A percentile compares a stretch with the other conserved stretches of the same genome.
phyloP scores from a whole-genome alignment of 2,888 invertebrate genomes.

The Sarcophaga carnaria region DNA sequence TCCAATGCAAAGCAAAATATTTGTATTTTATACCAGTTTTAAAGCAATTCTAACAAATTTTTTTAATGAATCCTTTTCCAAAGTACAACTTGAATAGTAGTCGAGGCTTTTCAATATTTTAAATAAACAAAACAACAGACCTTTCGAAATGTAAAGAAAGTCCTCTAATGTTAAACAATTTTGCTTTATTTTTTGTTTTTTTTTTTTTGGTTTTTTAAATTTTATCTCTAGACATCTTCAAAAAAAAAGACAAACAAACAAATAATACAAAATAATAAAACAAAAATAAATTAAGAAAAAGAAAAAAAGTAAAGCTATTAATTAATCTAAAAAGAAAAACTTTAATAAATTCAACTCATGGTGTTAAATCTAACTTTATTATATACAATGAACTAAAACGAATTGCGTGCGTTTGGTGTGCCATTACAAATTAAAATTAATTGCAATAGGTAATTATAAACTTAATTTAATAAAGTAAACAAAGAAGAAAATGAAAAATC shows the following conservation, averaged over 20 bases:
- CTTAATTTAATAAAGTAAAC: slow-evolving; percentile 27
- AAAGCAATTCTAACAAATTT: too few relatives aligned
- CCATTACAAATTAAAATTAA: slow-evolving; percentile 59
- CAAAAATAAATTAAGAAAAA: slow-evolving; percentile 20
- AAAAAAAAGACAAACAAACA: slow-evolving; percentile 42
- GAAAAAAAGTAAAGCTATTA: slow-evolving; percentile 48
- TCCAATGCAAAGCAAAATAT: slow-evolving; percentile 5
- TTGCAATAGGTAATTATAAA: slow-evolving; percentile 20
- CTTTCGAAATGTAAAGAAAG: background rate
- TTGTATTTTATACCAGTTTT: too few relatives aligned
- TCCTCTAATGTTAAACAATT: slow-evolving; percentile 46
- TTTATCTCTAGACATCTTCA: slow-evolving; percentile 44
- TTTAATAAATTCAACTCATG: slow-evolving; percentile 31
- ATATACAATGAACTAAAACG: slow-evolving; percentile 66
- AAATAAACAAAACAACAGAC: background rate
- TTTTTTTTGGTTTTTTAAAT: slow-evolving; percentile 55
- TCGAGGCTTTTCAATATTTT: slow-evolving; percentile 23
- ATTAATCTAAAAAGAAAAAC: slow-evolving; percentile 19
- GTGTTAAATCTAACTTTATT: slow-evolving; percentile 51
- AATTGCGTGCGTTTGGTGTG: slow-evolving; percentile 68
- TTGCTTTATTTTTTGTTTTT: slow-evolving; percentile 52
- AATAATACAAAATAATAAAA: slow-evolving; percentile 49
- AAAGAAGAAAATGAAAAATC: slow-evolving; percentile 20
- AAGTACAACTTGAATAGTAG: background rate
- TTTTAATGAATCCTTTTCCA: slow-evolving; percentile 10